These are phyloP conservation scores for Labeo rohita DNA, from an alignment of 2,113 vertebrate species.

Conservation along the genomic window DNA sequence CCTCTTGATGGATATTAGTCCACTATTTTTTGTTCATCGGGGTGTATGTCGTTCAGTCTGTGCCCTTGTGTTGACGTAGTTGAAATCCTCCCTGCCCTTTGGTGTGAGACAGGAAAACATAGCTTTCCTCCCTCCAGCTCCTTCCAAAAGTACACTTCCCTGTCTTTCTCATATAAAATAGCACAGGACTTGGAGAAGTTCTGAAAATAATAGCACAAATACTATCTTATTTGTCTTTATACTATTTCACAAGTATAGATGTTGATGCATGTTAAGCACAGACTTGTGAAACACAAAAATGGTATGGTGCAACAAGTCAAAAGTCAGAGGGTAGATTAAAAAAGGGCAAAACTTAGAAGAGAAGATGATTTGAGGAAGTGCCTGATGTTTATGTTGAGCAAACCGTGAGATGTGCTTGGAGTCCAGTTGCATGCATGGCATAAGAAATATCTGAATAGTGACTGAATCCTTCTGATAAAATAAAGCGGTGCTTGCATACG, in stretches of 20 bases:
- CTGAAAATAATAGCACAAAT: background rate
- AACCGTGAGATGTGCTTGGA: background rate
- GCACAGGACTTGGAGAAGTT: background rate
- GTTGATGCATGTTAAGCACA: background rate
- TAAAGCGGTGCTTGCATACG: background rate
- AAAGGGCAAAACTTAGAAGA: background rate
- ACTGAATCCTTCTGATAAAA: background rate
- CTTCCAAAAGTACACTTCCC: conserved; percentile 48
- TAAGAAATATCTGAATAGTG: conserved; percentile 13
- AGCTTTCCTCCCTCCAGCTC: conserved; percentile 12
- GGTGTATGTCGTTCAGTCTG: conserved; percentile 2
- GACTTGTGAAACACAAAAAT: background rate
- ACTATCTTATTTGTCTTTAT: background rate
- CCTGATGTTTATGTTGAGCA: background rate
- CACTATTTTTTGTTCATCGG: background rate
- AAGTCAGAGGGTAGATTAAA: background rate
- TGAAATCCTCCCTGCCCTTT: conserved; percentile 30
- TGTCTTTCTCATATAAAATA: background rate
- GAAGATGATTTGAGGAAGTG: conserved; percentile 39
- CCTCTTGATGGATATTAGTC: background rate
- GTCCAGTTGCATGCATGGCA: background rate
- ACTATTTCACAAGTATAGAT: background rate
- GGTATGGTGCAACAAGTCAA: background rate
- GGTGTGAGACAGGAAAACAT: conserved; percentile 36
- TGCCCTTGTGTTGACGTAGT: conserved; percentile 11